Evolutionary conservation across 2,113 vertebrate species (phyloP), one percentile per base, ranked within the genome.

Genomic region (Corvus hawaiiensis): DNA sequence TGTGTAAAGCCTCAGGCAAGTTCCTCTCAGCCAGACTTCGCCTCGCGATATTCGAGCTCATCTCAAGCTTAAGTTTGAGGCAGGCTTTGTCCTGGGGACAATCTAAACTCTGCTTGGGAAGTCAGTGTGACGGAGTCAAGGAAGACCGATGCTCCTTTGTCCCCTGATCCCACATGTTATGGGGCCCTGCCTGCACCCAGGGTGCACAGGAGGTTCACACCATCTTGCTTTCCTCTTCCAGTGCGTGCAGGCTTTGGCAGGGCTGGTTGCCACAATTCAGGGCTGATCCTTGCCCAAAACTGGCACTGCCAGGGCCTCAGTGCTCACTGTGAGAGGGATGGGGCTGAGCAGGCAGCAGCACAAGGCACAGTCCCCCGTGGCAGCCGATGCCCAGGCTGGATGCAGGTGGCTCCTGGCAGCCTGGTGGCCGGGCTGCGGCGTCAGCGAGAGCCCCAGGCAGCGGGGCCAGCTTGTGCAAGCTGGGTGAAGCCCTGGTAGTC

Each of bases 401-500:
- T 16, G 16, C 80, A 23, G 66, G 71, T 18, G 67, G 44, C 46
- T 76, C 81, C 62, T 26, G 62, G 35, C 77, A 93, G 80, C 41
- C 7, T 20, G 1, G 0, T 18, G 32, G 55, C 90, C 67, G 11
- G 44, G 67, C 67, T 76, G 67, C 0, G 1, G 67, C 14, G 0
- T 17, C 68, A 35, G 56, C 0, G 0, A 4, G 19, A 0, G 19
- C 84, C 49, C 18, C 37, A 5, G 84, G 87, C 86, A 84, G 63
- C 2, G 0, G 66, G 61, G 9, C n/a, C 73, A 26, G 61, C 58
- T 44, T 79, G 62, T 44, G 87, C 82, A 64, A 91, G 82, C 74
- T 17, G 90, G 90, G 92, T 43, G 90, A 78, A 93, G 92, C 71
- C 44, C 66, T 11, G 54, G 33, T 0, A 64, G 76, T 9, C 69